These are phyloP conservation scores for Trachymyrmex cornetzi DNA, from an alignment of 1,140 invertebrate species.

Conservation along the genomic window DNA sequence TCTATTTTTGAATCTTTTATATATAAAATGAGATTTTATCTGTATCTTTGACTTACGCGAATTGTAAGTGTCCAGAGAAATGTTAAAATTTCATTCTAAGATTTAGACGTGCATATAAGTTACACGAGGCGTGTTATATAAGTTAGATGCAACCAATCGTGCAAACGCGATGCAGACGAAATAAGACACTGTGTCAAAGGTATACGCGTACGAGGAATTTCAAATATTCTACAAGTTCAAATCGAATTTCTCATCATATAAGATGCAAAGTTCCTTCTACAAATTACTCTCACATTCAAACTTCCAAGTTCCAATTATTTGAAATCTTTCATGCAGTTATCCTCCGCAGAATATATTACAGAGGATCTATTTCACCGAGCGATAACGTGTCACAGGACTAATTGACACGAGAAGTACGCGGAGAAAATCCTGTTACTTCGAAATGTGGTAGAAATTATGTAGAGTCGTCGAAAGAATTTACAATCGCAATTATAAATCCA, in stretches of 20 bases:
- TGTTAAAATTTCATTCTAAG: constrained; percentile 10
- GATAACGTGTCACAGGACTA: constrained; percentile 1
- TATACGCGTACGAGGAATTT: constrained; percentile 14
- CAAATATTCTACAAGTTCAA: background rate
- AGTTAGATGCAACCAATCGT: constrained; percentile 13
- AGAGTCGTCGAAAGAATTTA: constrained; percentile 3
- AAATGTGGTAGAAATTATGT: background rate
- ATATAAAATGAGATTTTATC: background rate
- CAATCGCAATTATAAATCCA: background rate
- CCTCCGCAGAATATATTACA: background rate
- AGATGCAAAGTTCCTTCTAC: constrained; percentile 21
- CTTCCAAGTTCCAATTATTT: constrained; percentile 18
- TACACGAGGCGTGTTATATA: background rate
- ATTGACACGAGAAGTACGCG: background rate
- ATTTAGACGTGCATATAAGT: background rate
- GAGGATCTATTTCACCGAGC: background rate
- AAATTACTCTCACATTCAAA: constrained; percentile 29
- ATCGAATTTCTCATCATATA: constrained; percentile 16
- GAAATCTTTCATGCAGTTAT: constrained; percentile 24
- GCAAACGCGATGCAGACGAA: constrained; percentile 2
- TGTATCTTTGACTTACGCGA: background rate
- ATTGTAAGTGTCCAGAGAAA: background rate
- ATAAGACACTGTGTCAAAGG: constrained; percentile 10
- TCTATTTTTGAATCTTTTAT: background rate
- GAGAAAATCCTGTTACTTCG: background rate